Percentiles rank a stretch among this genome's conserved stretches.
Conservation (phyloP, 2,888 invertebrate species). For the Pristionchus japonicus region DNA sequence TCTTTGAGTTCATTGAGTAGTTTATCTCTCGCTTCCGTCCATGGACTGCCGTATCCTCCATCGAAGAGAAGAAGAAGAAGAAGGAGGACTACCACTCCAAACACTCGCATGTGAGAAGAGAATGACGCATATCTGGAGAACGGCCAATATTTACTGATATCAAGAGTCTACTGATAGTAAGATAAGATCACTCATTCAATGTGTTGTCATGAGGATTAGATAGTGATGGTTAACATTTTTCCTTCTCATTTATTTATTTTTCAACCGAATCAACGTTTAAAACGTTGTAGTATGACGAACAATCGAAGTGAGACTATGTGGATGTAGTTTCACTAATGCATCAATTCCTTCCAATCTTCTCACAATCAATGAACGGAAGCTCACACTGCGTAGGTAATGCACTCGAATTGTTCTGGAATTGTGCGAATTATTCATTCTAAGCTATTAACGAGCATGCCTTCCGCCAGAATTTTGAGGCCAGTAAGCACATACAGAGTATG, state of each 20-base stretch:
- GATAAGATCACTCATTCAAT: no score
- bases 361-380: not conserved
- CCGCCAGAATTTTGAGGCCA: not conserved
- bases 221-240: no score
- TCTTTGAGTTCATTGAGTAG: not conserved
- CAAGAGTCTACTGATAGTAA: not conserved
- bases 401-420: not conserved
- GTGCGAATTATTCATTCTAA: not conserved
- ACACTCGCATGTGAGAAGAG: not conserved
- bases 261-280: no score
- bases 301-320: no score
- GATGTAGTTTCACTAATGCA: not conserved
- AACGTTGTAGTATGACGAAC: no score
- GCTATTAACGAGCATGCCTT: not conserved
- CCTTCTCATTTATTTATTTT: no score
- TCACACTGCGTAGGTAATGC: not conserved
- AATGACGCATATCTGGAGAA: not conserved
- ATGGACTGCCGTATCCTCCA: not conserved
- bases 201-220: no score
- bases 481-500: no score
- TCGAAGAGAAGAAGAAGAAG: not conserved
- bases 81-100: not conserved
- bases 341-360: not conserved
- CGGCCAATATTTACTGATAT: not conserved
- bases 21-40: not conserved